phyloP scores from a whole-genome alignment of 2,113 vertebrate genomes.

The Noturus placidus region DNA sequence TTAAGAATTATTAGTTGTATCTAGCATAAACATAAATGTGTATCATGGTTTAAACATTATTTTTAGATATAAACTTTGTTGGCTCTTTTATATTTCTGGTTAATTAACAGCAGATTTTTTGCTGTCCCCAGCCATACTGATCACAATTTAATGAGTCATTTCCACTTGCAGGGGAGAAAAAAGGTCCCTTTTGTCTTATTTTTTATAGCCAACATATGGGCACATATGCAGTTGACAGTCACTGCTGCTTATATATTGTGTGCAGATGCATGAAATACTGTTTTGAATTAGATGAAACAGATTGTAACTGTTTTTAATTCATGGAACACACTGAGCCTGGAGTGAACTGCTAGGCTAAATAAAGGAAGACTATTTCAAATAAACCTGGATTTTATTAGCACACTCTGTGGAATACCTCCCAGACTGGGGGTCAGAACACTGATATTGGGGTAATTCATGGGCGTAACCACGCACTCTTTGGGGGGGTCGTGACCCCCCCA shows the following conservation, averaged over 20 bases:
- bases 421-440: neutral
- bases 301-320: conserved; percentile 3
- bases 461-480: too few species aligned
- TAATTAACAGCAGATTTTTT: neutral
- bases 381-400: neutral
- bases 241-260: neutral
- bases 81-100: neutral
- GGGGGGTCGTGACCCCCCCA: too few species aligned
- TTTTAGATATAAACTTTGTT: neutral
- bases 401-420: neutral
- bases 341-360: neutral
- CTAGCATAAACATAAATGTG: neutral
- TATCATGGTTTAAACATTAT: neutral
- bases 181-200: neutral
- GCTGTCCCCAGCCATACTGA: neutral
- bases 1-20: neutral
- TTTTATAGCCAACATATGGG: neutral
- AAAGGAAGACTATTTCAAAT: neutral
- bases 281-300: neutral
- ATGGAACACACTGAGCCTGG: neutral
- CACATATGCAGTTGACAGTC: neutral
- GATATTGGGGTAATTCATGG: neutral
- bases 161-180: neutral
- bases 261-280: neutral
- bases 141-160: conserved; percentile 10